A percentile compares a stretch with the other conserved stretches of the same genome.
Evolutionary conservation across 2,797 vertebrate species (phyloP).

Genomic region (Cygnus olor): DNA sequence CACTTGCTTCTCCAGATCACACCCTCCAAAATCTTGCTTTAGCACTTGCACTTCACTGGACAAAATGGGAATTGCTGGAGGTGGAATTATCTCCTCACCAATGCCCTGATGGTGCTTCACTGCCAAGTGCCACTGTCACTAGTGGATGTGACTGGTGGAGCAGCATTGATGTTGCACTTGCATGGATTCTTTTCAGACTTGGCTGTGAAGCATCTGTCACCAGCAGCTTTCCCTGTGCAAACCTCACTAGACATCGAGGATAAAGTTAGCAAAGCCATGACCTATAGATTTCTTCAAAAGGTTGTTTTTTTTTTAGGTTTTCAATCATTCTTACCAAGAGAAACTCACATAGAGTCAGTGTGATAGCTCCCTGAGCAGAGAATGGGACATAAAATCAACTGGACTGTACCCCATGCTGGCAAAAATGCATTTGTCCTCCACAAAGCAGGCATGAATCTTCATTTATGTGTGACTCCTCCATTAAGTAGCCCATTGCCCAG

Average conservation of each 20-base stretch:
- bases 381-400: background rate
- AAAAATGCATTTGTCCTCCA: background rate
- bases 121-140: background rate
- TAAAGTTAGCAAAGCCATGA: background rate
- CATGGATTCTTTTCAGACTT: background rate
- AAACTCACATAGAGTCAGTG: rapidly evolving
- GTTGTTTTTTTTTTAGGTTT: background rate
- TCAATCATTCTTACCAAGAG: background rate
- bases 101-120: background rate
- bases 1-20: background rate
- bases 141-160: background rate
- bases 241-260: background rate
- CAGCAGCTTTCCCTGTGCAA: background rate
- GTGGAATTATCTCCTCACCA: background rate
- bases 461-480: background rate
- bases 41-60: background rate
- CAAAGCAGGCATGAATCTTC: background rate
- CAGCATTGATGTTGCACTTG: background rate
- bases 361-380: background rate
- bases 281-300: background rate
- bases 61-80: background rate
- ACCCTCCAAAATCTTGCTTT: background rate
- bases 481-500: background rate
- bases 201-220: background rate
- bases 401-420: background rate